Evolutionary conservation across 1,140 invertebrate genomes (phyloP).

Genomic region (Euwallacea fornicatus): DNA sequence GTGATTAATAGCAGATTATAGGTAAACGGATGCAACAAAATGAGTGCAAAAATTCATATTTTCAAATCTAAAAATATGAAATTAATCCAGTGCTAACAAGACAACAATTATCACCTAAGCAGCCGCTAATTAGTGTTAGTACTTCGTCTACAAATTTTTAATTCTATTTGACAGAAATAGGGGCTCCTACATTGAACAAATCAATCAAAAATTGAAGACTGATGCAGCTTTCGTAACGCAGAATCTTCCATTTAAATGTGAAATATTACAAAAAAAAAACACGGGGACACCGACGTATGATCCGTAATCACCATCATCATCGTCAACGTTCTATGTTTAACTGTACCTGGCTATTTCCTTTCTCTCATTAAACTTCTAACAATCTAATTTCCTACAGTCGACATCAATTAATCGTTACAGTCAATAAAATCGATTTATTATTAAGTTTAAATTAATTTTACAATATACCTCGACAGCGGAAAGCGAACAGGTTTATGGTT

Average conservation of each 20-base stretch:
- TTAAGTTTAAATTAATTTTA: not conserved
- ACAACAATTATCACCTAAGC: too few relatives aligned
- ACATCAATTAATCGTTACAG: not conserved
- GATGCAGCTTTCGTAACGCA: too few relatives aligned
- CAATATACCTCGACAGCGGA: not conserved
- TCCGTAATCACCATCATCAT: too few relatives aligned
- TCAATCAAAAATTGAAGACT: not conserved
- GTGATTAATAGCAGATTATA: too few relatives aligned
- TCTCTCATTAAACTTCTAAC: not conserved
- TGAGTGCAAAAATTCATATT: too few relatives aligned
- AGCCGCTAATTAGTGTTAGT: too few relatives aligned
- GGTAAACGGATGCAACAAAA: too few relatives aligned
- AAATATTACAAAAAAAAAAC: too few relatives aligned
- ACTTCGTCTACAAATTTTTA: not conserved
- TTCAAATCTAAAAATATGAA: too few relatives aligned
- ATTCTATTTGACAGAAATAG: not conserved
- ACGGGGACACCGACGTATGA: too few relatives aligned
- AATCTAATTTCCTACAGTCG: conserved; percentile 4
- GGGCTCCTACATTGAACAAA: not conserved
- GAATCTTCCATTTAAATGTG: too few relatives aligned
- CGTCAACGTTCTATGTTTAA: not conserved
- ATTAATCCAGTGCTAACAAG: too few relatives aligned
- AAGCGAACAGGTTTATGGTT: not conserved
- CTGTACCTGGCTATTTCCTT: not conserved
- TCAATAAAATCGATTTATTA: conserved; percentile 2